Conservation (phyloP, 2,888 invertebrate genomes). For the Orchestes rusci region DNA sequence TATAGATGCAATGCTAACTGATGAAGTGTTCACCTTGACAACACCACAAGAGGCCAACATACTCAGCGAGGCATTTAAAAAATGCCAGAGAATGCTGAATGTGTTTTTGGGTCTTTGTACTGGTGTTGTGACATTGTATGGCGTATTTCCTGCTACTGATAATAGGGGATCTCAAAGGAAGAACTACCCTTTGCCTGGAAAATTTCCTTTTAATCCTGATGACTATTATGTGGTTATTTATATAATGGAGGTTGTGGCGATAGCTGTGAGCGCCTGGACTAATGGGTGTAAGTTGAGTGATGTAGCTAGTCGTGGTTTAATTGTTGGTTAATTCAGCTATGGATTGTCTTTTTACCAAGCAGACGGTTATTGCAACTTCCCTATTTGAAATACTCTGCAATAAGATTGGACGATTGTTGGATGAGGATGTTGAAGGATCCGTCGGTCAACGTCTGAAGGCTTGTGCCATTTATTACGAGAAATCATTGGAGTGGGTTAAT, state of each 20-base stretch:
- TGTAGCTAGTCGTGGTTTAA: slow-evolving; percentile 1
- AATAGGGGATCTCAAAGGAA: slow-evolving; percentile 8
- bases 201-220: slow-evolving; percentile 27
- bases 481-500: slow-evolving; percentile 17
- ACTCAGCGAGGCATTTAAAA: slow-evolving; percentile 11
- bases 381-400: slow-evolving; percentile 21
- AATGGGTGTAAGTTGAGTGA: slow-evolving; percentile 13
- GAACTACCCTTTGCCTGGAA: slow-evolving; percentile 24
- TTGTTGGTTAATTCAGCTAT: slow-evolving; percentile 9
- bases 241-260: slow-evolving; percentile 15
- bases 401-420: slow-evolving; percentile 16
- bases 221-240: slow-evolving; percentile 23
- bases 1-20: slow-evolving; percentile 19
- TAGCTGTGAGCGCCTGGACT: slow-evolving; percentile 23
- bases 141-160: slow-evolving; percentile 22
- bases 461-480: slow-evolving; percentile 24
- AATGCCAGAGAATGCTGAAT: slow-evolving; percentile 10
- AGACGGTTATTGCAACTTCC: slow-evolving; percentile 22
- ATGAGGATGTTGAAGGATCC: slow-evolving; percentile 2
- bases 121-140: slow-evolving; percentile 13
- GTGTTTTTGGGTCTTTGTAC: slow-evolving; percentile 19
- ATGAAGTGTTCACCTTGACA: slow-evolving; percentile 19
- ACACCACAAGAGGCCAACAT: slow-evolving; percentile 13
- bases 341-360: slow-evolving; percentile 25
- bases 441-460: slow-evolving; percentile 15